These are phyloP conservation scores for Tautogolabrus adspersus DNA, from an alignment of 2,113 vertebrate genomes.

Conservation along the genomic window DNA sequence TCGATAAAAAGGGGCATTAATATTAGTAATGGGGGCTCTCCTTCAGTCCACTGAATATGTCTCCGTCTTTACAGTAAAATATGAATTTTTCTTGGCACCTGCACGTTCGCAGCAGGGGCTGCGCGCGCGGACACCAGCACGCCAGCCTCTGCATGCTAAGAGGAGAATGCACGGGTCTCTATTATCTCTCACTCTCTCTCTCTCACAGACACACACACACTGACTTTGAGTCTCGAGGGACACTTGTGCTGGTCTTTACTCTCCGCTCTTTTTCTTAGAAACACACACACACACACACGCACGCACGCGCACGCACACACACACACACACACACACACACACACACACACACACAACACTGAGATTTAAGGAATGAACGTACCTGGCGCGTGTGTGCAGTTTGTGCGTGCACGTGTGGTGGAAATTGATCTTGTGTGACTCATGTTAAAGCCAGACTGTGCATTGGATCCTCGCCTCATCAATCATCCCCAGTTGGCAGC, in stretches of 20 bases:
- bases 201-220: conserved; percentile 13
- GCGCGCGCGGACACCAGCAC: conserved; percentile 40
- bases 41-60: conserved; percentile 70
- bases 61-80: conserved; percentile 65
- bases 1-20: conserved; percentile 72
- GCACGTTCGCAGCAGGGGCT: conserved; percentile 33
- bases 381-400: conserved; percentile 24
- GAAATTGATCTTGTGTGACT: conserved; percentile 71
- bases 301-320: too few relatives aligned
- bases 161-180: conserved; percentile 34
- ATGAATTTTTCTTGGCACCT: conserved; percentile 66
- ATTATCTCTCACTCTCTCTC: background rate
- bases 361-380: conserved; percentile 27
- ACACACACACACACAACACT: too few relatives aligned
- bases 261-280: conserved; percentile 6
- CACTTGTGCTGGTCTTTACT: conserved; percentile 30
- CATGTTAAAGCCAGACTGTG: conserved; percentile 66
- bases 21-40: conserved; percentile 70
- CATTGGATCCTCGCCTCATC: conserved; percentile 68
- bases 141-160: conserved; percentile 71
- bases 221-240: conserved; percentile 39
- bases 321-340: too few relatives aligned
- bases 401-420: conserved; percentile 3
- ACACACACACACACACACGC: background rate
- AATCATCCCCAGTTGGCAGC: conserved; percentile 72